Base-by-base conservation (phyloP, 1,140 invertebrate species). In the Leptonema lineaticorne region DNA sequence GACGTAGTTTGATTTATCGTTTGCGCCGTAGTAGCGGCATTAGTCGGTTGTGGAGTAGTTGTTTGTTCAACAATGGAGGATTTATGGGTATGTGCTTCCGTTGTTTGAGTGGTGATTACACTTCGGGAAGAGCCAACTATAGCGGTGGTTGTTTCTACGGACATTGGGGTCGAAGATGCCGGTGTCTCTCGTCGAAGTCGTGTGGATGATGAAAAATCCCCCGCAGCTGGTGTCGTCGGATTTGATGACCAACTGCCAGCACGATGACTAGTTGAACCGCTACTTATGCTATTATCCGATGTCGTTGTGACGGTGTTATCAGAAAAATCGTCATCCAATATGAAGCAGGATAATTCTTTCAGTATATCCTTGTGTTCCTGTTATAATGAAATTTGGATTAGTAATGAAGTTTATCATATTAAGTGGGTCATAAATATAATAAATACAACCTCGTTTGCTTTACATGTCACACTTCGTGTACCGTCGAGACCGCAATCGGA, bases 401-500 rank as follows among this genome's bases (percentile, higher is more conserved):
- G 22, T 57, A 26, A 7, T 5, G 7, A 57, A 7, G 30, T 30
- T n/a, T n/a, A n/a, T n/a, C n/a, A n/a, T n/a, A n/a, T n/a, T n/a
- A n/a, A n/a, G n/a, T n/a, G n/a, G n/a, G 4, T 30, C 30, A 60
- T 37, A 60, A 3, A 57, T 57, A 26, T 57, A 57, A 6, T 22
- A 20, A 57, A 24, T 24, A 50, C 46, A 63, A 89, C 88, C 78
- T 87, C 83, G 76, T 88, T 87, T 74, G 88, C 87, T 73, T 87
- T 87, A 76, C 88, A 90, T 27, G 87, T 85, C 65, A 89, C 86
- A 56, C 85, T 79, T 74, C 88, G 83, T 27, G 91, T 91, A 37
- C 94, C 94, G 78, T 93, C 94, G 29, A 95, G 81, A 41, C 92
- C 92, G 77, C 94, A 90, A 79, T 96, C 95, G 37, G 92, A 91